phyloP scores from a whole-genome alignment of 2,113 vertebrate genomes.

The Xenopus laevis region DNA sequence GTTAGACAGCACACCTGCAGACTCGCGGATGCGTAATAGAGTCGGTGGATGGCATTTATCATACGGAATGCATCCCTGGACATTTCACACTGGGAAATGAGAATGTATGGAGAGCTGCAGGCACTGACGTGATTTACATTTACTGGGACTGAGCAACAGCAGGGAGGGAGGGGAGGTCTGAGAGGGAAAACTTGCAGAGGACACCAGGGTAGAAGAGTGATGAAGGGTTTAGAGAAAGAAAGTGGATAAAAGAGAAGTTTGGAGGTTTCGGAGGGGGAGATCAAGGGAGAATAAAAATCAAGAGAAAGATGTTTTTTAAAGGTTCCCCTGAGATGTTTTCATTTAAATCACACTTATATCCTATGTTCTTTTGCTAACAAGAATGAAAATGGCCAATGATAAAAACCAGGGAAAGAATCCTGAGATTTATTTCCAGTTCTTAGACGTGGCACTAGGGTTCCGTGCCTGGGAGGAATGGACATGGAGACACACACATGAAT shows the following conservation, averaged over 20 bases:
- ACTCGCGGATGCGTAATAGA: slow-evolving; percentile 17
- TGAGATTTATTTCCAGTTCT: too few species aligned
- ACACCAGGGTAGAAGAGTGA: not conserved
- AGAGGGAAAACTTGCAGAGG: slow-evolving; percentile 5
- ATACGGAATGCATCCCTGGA: slow-evolving; percentile 30
- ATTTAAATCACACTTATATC: too few species aligned
- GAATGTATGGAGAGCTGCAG: slow-evolving; percentile 27
- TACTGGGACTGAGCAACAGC: not conserved
- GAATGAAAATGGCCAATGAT: too few species aligned
- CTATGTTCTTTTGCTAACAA: too few species aligned
- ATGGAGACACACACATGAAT: too few species aligned
- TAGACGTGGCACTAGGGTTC: too few species aligned
- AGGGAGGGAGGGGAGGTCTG: not conserved
- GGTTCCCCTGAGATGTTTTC: too few species aligned
- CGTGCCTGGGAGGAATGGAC: too few species aligned
- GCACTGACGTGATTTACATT: slow-evolving; percentile 33
- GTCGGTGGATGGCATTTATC: slow-evolving; percentile 31
- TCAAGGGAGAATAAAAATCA: not conserved
- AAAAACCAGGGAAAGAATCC: too few species aligned
- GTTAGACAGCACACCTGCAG: slow-evolving; percentile 25
- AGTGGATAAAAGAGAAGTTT: too few species aligned
- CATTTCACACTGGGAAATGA: slow-evolving; percentile 28
- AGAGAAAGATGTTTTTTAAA: too few species aligned
- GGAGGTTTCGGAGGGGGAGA: not conserved
- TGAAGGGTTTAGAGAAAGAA: not conserved